phyloP scores from a whole-genome alignment of 2,113 vertebrate genomes.

The Rhadina sibilatrix region DNA sequence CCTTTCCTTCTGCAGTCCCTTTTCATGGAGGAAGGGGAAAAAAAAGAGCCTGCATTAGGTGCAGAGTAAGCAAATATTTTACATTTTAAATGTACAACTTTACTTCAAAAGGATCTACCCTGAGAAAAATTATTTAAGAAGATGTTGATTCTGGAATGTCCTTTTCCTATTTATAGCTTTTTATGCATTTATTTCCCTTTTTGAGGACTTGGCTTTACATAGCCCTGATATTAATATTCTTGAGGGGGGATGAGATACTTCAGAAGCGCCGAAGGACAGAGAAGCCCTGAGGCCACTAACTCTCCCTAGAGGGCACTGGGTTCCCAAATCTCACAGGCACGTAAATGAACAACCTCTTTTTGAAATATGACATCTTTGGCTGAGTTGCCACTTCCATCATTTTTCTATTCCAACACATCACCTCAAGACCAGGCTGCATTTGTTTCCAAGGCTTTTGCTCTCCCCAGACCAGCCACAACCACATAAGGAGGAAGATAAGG shows the following conservation, averaged over 20 bases:
- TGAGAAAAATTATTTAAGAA: background rate
- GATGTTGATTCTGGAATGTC: conserved; percentile 19
- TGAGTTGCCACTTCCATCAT: background rate
- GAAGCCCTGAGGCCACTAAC: conserved; percentile 25
- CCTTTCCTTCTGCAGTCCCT: background rate
- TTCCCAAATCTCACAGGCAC: background rate
- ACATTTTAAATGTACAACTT: conserved; percentile 2
- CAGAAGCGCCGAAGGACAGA: background rate
- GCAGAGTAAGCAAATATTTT: conserved; percentile 18
- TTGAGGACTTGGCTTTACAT: background rate
- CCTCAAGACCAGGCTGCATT: background rate
- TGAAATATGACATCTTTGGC: background rate
- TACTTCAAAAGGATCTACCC: background rate
- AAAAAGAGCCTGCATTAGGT: background rate
- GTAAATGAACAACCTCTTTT: background rate
- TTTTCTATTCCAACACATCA: background rate
- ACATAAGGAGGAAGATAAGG: background rate
- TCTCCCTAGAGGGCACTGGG: background rate
- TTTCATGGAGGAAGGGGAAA: background rate
- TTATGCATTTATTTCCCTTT: conserved; percentile 17
- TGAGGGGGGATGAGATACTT: background rate
- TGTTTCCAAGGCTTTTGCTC: background rate
- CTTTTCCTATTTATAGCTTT: conserved; percentile 21
- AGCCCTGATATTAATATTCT: conserved; percentile 13
- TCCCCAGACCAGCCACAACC: rapidly evolving